Base-by-base conservation (phyloP, 2,888 invertebrate genomes). In the Coecobrya sp. region DNA sequence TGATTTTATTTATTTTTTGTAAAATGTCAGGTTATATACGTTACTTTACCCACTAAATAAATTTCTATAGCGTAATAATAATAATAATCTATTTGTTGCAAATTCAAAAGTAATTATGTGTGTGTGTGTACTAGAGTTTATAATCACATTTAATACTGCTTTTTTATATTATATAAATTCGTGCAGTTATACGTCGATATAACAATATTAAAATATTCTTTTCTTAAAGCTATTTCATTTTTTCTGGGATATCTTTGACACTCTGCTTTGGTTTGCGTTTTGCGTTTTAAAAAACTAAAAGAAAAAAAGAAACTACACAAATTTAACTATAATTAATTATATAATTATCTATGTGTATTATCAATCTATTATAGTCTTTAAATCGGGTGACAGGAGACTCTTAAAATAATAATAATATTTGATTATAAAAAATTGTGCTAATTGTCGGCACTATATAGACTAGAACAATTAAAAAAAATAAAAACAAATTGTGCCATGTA, bases 101-200 rank as follows among this genome's bases (percentile, higher is more conserved):
- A n/a, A n/a, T 11, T 55, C 55, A 81, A 59, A 45, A 55, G 25
- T n/a, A n/a, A 65, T 11, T 65, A 1, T 27, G n/a, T 68, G 25
- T 30, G 10, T 30, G 52, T 79, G 45, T 5, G 3, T 52, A 27
- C 0, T 52, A 76, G n/a, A n/a, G 22, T 81, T n/a, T 55, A 59
- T n/a, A 81, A 81, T 81, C 81, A 81, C 81, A 81, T 55, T 81
- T 25, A 81, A 55, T 30, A 55, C 81, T 81, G 81, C 55, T 76
- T 30, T 10, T n/a, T 10, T 76, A 5, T n/a, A n/a, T 27, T 19
- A 52, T n/a, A n/a, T n/a, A 27, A 55, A 55, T 30, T 55, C 27
- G 25, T 13, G 81, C 55, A 81, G 55, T 27, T 81, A 3, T 81
- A n/a, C 16, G n/a, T n/a, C 81, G 13, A 45, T 0, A 27, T 59